Conservation (phyloP, 2,797 vertebrate species). For the Octomys mimax region DNA sequence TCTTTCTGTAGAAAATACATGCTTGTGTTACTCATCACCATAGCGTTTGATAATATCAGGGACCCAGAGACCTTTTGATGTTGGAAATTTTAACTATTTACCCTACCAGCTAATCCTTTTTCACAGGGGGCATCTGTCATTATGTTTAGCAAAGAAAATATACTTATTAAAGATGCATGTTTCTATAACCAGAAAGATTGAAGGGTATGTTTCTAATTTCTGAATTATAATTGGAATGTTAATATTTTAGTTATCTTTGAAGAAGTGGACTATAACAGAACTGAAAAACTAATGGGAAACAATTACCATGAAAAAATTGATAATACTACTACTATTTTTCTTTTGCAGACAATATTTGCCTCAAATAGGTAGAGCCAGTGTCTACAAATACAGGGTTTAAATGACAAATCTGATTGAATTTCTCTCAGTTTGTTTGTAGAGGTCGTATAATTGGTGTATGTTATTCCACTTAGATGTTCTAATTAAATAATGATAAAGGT, state of each 20-base stretch:
- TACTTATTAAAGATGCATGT: not conserved
- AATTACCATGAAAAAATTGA: not conserved
- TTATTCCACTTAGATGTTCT: not conserved
- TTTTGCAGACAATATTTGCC: not conserved
- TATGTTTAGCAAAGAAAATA: not conserved
- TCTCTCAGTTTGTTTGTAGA: not conserved
- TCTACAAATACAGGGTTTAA: not conserved
- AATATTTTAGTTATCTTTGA: not conserved
- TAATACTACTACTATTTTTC: not conserved
- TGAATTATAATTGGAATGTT: slow-evolving; percentile 50
- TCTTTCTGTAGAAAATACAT: not conserved
- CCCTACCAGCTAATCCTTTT: not conserved
- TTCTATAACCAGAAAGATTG: slow-evolving; percentile 51
- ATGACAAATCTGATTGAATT: not conserved
- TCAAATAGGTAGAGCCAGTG: not conserved
- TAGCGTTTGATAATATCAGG: not conserved
- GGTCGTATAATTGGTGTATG: not conserved
- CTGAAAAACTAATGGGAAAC: not conserved
- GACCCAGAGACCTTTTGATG: not conserved
- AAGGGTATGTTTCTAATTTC: slow-evolving; percentile 46
- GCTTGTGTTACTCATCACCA: not conserved
- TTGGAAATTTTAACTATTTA: not conserved
- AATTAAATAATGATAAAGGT: not conserved
- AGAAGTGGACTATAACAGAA: not conserved
- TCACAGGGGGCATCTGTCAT: not conserved